Base-by-base conservation (phyloP, 2,113 vertebrate species). In the Dasyornis broadbenti region DNA sequence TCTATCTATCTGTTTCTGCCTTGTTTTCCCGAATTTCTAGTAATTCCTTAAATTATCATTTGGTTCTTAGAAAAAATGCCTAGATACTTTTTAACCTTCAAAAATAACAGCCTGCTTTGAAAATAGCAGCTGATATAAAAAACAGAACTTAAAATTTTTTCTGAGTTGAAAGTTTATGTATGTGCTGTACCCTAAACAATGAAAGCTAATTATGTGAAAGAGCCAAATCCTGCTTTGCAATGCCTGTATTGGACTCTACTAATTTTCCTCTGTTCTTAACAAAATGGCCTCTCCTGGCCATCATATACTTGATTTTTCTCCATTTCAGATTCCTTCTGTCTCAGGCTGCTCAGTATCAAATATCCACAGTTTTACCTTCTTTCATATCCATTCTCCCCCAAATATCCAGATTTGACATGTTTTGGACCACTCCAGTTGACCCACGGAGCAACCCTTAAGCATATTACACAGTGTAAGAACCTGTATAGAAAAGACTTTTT, bases 51-150 rank as follows among this genome's bases (percentile, higher is more conserved):
- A 80, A 71, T 83, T 39, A 44, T 60, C 17, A 64, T 45, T 54
- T 64, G 17, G 3, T 60, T 77, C 13, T 76, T 80, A 75, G 42
- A 31, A 75, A 90, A 82, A 60, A 53, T 30, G 24, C 23, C 39
- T 45, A 21, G 13, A 45, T 52, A 8, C 16, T 82, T 75, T 66
- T 31, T 63, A 56, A 69, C 22, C 35, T 69, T 70, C 49, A 69
- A 42, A 84, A 75, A 81, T 37, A 57, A 57, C 11, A 80, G 18
- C 5, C 9, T 3, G 2, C 45, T 92, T 65, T 63, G 39, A 87
- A 94, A 94, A 78, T 14, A 82, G 23, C n/a, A 45, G 20, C 16
- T 92, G 70, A 73, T 23, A n/a, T 59, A 63, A 75, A 85, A 68
- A 79, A 21, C 30, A 56, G 8, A 54, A 68, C 9, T 63, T 76